Base-by-base conservation (phyloP, 1,140 invertebrate species). In the Habropoda laboriosa region DNA sequence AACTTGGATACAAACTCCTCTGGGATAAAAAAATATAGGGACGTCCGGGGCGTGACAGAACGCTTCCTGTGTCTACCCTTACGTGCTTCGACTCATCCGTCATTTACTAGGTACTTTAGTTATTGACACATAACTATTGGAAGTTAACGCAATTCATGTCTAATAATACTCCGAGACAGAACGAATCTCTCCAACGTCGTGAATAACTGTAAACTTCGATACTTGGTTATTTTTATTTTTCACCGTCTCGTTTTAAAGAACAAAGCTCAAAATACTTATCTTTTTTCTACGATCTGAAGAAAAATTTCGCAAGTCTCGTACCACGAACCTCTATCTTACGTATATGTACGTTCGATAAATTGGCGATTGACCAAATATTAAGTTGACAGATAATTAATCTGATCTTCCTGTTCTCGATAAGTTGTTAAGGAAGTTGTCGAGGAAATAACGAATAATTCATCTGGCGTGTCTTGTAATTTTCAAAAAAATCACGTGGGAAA, bases 151-250 rank as follows among this genome's bases (percentile, higher is more conserved):
- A 40, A 71, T 42, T 57, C 12, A 13, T 32, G n/a, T 57, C 35
- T 71, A 71, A 42, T 71, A 71, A 71, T 71, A 53, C 18, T 40
- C 35, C 1, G 0, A 38, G 21, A 35, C 27, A 38, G 35, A 51
- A 68, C 51, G 42, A 47, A n/a, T 21, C 13, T 21, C 13, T 35
- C 6, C 30, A 24, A 67, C 64, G 64, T 67, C 63, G 40, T 24
- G 51, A 51, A 38, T 35, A 35, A 51, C 30, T 47, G 13, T n/a
- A 18, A 45, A 45, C 18, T 42, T 27, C n/a, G 35, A 30, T 18
- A 21, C 6, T 42, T 64, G 13, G 40, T 35, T 30, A 51, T 16
- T 68, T 51, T 68, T 68, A 51, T 68, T 51, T 35, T 53, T 49
- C 49, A 7, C 32, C 6, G 30, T 8, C 21, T 16, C 27, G 35